Conservation (phyloP, 2,113 vertebrate genomes). For the Proterorhinus semilunaris region DNA sequence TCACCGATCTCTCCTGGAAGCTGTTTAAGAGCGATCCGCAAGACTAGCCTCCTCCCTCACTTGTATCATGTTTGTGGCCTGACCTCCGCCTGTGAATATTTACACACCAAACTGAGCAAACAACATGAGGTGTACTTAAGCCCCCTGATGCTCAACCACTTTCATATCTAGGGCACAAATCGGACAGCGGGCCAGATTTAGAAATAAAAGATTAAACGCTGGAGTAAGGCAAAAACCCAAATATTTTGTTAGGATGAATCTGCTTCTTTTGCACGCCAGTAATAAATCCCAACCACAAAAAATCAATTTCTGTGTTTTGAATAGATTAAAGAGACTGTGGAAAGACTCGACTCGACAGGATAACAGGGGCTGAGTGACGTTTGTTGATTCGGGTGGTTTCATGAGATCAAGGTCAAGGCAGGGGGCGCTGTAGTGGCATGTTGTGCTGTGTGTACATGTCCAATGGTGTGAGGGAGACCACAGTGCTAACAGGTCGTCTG, state of each 20-base stretch:
- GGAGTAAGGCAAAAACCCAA: slow-evolving; percentile 45
- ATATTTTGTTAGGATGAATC: slow-evolving; percentile 33
- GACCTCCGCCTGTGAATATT: slow-evolving; percentile 46
- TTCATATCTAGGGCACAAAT: slow-evolving; percentile 74
- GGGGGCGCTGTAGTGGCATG: slow-evolving; percentile 22
- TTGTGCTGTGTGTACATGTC: slow-evolving; percentile 32
- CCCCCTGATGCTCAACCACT: slow-evolving; percentile 63
- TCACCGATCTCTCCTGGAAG: background rate
- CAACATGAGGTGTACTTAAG: slow-evolving; percentile 48
- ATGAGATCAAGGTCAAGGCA: slow-evolving; percentile 59
- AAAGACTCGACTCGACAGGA: slow-evolving; percentile 30
- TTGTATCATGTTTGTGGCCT: slow-evolving; percentile 36
- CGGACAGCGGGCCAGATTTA: slow-evolving; percentile 71
- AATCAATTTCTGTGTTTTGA: slow-evolving; percentile 21
- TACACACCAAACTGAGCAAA: slow-evolving; percentile 46
- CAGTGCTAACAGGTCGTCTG: slow-evolving; percentile 61
- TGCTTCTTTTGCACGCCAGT: slow-evolving; percentile 21
- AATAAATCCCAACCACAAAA: slow-evolving; percentile 26
- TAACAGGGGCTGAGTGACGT: slow-evolving; percentile 24
- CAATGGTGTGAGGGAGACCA: slow-evolving; percentile 20
- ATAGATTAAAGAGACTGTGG: slow-evolving; percentile 30
- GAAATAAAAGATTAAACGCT: slow-evolving; percentile 77
- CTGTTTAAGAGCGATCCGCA: slow-evolving; percentile 9
- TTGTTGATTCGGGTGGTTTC: slow-evolving; percentile 27
- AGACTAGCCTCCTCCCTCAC: background rate